These are phyloP conservation scores for Dolichotis patagonum DNA, from an alignment of 2,113 vertebrate genomes.

Conservation along the genomic window DNA sequence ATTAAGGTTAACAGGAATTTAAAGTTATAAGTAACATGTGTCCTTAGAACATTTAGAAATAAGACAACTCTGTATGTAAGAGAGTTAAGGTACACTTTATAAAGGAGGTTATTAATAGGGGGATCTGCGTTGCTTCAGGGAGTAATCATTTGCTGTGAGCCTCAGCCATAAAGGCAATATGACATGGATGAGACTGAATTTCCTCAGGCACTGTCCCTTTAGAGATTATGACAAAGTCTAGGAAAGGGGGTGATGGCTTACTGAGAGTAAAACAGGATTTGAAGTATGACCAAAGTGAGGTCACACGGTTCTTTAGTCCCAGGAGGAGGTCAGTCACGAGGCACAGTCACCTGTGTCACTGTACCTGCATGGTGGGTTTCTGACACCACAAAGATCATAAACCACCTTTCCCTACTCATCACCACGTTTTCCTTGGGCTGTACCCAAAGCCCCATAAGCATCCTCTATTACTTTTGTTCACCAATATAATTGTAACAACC, in stretches of 20 bases:
- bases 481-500: background rate
- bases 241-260: background rate
- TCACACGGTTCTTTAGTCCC: background rate
- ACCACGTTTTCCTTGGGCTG: background rate
- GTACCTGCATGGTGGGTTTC: background rate
- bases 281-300: background rate
- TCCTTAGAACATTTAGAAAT: background rate
- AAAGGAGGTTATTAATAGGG: background rate
- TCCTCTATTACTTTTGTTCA: background rate
- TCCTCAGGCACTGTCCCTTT: background rate
- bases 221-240: background rate
- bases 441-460: background rate
- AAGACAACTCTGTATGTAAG: background rate
- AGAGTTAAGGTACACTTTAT: background rate
- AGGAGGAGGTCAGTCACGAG: background rate
- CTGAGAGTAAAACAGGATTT: background rate
- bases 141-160: background rate
- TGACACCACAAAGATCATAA: background rate
- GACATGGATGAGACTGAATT: background rate
- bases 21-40: background rate
- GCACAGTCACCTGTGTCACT: background rate
- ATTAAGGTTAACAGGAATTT: background rate
- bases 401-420: background rate
- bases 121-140: background rate
- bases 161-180: accelerated